These are phyloP conservation scores for Perca fluviatilis DNA, from an alignment of 2,113 vertebrate genomes.

Conservation along the genomic window DNA sequence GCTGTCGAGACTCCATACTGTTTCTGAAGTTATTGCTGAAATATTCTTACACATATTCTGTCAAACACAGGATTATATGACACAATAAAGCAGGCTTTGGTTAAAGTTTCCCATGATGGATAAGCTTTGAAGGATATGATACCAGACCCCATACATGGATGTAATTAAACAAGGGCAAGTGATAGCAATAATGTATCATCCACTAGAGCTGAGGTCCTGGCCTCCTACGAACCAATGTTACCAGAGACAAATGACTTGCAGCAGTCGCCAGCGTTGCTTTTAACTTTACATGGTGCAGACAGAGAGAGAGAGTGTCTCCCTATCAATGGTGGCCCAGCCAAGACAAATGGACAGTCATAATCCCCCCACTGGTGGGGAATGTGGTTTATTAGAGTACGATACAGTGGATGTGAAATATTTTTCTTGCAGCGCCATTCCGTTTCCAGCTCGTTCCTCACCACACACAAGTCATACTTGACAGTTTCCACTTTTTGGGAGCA, in stretches of 20 bases:
- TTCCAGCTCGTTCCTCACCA: conserved; percentile 57
- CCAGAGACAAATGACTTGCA: conserved; percentile 77
- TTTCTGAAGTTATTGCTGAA: conserved; percentile 71
- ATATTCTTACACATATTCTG: conserved; percentile 62
- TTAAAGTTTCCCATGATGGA: conserved; percentile 70
- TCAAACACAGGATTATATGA: conserved; percentile 76
- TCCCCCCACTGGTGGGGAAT: conserved; percentile 65
- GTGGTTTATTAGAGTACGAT: conserved; percentile 73
- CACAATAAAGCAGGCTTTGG: conserved; percentile 64
- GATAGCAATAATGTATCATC: conserved; percentile 75
- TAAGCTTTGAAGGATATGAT: conserved; percentile 67
- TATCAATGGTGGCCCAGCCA: conserved; percentile 71
- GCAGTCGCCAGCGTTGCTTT: conserved; percentile 69
- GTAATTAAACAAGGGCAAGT: conserved; percentile 79
- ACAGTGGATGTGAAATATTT: conserved; percentile 66
- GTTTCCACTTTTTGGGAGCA: conserved; percentile 49
- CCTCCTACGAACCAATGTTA: conserved; percentile 65
- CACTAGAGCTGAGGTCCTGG: conserved; percentile 64
- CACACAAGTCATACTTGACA: conserved; percentile 67
- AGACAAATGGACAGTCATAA: conserved; percentile 81
- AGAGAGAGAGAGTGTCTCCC: conserved; percentile 49
- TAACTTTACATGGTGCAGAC: conserved; percentile 64
- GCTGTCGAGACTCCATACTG: conserved; percentile 65
- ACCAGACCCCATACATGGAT: conserved; percentile 72
- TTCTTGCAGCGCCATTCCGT: conserved; percentile 55